Evolutionary conservation across 2,797 vertebrate genomes (phyloP).

Genomic region (Ptychadena robeensis): DNA sequence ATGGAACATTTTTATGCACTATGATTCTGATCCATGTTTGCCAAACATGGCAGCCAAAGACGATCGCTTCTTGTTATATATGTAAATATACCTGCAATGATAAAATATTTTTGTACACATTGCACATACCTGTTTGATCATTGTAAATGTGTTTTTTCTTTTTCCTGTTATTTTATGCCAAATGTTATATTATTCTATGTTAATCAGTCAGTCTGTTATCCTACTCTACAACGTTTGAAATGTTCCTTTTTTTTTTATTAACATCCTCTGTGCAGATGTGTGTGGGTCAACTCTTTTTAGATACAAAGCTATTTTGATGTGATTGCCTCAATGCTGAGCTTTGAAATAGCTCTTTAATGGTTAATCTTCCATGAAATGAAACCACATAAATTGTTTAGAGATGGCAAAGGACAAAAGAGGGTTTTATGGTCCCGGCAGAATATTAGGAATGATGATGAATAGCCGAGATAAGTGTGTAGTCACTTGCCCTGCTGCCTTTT

Average conservation of each 20-base stretch:
- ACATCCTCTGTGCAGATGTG: conserved; percentile 42
- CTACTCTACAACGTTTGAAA: conserved; percentile 48
- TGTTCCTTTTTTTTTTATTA: conserved; percentile 59
- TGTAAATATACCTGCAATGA: conserved; percentile 77
- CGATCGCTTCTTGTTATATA: conserved; percentile 48
- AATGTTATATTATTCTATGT: conserved; percentile 67
- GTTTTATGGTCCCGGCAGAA: conserved; percentile 27
- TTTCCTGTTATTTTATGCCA: conserved; percentile 72
- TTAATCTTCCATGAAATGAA: conserved; percentile 57
- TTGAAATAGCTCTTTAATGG: conserved; percentile 41
- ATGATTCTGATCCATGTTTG: conserved; percentile 10
- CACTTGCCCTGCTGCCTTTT: conserved; percentile 40
- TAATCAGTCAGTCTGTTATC: conserved; percentile 67
- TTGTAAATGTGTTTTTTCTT: conserved; percentile 78
- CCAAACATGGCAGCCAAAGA: conserved; percentile 28
- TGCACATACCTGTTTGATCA: conserved; percentile 67
- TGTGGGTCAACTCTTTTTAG: conserved; percentile 35
- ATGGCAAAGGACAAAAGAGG: conserved; percentile 46
- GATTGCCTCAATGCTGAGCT: conserved; percentile 21
- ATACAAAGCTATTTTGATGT: conserved; percentile 28
- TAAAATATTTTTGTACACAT: conserved; percentile 80
- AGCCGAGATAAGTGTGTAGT: conserved; percentile 27
- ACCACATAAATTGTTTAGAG: conserved; percentile 40
- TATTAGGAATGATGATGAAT: conserved; percentile 36
- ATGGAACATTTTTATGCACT: background rate